These are phyloP conservation scores for Apeltes quadracus DNA, from an alignment of 2,113 vertebrate species.

Conservation along the genomic window DNA sequence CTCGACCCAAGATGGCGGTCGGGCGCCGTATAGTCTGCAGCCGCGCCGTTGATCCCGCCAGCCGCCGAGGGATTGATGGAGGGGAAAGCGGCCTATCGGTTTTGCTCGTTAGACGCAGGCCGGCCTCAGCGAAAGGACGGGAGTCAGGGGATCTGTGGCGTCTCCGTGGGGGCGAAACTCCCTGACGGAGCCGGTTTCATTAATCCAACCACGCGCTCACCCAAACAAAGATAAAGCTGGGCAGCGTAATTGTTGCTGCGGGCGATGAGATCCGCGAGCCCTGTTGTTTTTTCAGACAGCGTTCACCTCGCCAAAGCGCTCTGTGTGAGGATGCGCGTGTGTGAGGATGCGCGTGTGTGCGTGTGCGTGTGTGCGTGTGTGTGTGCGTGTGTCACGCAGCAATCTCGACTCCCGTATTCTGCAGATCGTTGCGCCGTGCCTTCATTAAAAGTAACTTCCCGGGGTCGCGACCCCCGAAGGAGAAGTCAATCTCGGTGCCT, in stretches of 20 bases:
- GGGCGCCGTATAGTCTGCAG: constrained; percentile 20
- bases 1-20: constrained; percentile 49
- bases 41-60: constrained; percentile 55
- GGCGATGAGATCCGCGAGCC: constrained; percentile 54
- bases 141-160: constrained; percentile 33
- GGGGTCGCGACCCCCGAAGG: constrained; percentile 41
- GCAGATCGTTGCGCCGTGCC: constrained; percentile 21
- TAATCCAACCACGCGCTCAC: constrained; percentile 45
- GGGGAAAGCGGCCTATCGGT: too few species aligned
- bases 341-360: constrained; percentile 29
- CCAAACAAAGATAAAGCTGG: constrained; percentile 50
- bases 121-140: constrained; percentile 7
- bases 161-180: too few species aligned
- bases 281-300: constrained; percentile 52
- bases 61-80: constrained; percentile 38
- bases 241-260: constrained; percentile 65
- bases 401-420: constrained; percentile 22
- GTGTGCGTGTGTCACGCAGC: constrained; percentile 39
- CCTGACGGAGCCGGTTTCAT: too few species aligned
- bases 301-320: constrained; percentile 40
- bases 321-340: constrained; percentile 17
- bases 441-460: constrained; percentile 44
- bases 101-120: constrained; percentile 42
- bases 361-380: constrained; percentile 17
- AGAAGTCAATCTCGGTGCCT: constrained; percentile 21